Evolutionary conservation across 2,113 vertebrate genomes (phyloP).

Genomic region (Clarias magur): DNA sequence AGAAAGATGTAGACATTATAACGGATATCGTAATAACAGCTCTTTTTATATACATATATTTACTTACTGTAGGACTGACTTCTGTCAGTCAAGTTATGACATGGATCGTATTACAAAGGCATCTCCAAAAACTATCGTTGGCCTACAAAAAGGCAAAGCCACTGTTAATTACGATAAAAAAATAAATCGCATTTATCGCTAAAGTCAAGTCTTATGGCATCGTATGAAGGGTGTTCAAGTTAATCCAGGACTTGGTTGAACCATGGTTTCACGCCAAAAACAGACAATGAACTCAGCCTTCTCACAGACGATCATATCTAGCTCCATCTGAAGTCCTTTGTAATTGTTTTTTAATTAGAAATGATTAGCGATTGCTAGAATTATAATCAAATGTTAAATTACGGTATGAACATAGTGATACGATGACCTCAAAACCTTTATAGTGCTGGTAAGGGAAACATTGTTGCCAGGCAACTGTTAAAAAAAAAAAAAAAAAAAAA

Average conservation of each 20-base stretch:
- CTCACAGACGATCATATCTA: background rate
- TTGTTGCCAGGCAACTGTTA: background rate
- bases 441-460: no score
- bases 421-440: background rate
- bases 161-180: background rate
- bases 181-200: background rate
- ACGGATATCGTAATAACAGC: background rate
- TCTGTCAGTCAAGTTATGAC: background rate
- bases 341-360: background rate
- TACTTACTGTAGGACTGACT: background rate
- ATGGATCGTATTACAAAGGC: background rate
- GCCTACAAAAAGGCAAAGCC: background rate
- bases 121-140: background rate
- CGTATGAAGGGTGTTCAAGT: background rate
- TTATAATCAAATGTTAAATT: background rate
- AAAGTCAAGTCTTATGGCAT: background rate
- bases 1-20: background rate
- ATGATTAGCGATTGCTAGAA: background rate
- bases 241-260: no score
- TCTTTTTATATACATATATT: background rate
- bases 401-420: background rate
- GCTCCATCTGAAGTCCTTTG: background rate
- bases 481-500: no score
- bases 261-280: background rate
- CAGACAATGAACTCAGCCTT: background rate